Evolutionary conservation across 2,888 invertebrate species (phyloP).

Genomic region (Fragum whitleyi): DNA sequence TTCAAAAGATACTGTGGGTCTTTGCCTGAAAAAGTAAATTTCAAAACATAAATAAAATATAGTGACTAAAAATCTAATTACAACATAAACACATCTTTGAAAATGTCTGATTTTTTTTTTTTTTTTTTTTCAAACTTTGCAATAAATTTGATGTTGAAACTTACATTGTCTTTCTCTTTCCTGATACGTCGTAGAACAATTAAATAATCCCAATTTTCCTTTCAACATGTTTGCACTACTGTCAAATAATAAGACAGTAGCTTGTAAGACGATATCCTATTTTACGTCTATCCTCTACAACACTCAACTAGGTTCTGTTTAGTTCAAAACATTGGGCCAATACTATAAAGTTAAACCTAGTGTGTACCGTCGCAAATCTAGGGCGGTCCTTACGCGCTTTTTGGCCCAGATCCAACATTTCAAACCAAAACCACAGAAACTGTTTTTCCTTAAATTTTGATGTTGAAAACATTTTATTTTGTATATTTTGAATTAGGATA

Average conservation of each 20-base stretch:
- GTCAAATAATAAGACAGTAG: constrained; percentile 16
- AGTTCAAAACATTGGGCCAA: constrained; percentile 70
- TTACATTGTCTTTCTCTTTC: constrained; percentile 69
- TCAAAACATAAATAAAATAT: no score
- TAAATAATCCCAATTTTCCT: constrained; percentile 71
- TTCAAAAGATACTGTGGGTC: constrained; percentile 75
- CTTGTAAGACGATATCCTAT: constrained; percentile 19
- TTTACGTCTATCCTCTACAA: constrained; percentile 51
- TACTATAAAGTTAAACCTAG: constrained; percentile 77
- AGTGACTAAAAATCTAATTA: not conserved
- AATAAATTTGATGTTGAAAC: constrained; percentile 22
- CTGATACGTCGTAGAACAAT: constrained; percentile 56
- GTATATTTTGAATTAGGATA: no score
- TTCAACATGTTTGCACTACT: constrained; percentile 67
- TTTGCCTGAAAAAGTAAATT: constrained; percentile 69
- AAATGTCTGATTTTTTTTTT: no score
- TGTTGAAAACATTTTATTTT: no score
- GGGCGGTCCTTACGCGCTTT: constrained; percentile 68
- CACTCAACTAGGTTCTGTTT: constrained; percentile 61
- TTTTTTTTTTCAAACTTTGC: no score
- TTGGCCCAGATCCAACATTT: constrained; percentile 68
- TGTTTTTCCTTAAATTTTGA: constrained; percentile 51
- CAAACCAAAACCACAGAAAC: constrained; percentile 54
- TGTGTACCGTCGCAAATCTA: constrained; percentile 61
- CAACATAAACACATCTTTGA: not conserved